Conservation (phyloP, 2,797 vertebrate genomes). For the Argyrosomus regius region DNA sequence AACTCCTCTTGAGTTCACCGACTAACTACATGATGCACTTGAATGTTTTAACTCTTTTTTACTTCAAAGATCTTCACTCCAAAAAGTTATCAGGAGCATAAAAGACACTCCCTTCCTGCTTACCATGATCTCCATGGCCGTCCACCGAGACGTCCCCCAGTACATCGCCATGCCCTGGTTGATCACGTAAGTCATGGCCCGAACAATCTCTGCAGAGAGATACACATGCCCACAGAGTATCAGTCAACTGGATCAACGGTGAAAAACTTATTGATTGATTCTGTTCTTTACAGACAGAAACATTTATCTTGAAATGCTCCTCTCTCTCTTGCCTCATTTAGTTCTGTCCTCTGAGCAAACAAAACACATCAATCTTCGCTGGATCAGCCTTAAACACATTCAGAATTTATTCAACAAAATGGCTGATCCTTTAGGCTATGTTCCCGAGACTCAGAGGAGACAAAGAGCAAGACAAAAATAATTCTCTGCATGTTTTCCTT, state of each 20-base stretch:
- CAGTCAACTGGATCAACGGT: not conserved
- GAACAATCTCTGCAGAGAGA: slow-evolving; percentile 91
- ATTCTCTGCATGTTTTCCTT: not conserved
- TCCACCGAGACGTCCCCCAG: slow-evolving; percentile 99
- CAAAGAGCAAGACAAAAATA: not conserved
- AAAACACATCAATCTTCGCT: not conserved
- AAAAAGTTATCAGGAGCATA: not conserved
- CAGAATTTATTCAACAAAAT: slow-evolving; percentile 8
- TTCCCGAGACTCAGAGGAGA: not conserved
- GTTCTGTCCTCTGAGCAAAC: not conserved
- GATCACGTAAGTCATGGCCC: slow-evolving; percentile 98
- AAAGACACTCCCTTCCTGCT: slow-evolving; percentile 24
- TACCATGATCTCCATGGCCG: slow-evolving; percentile 99
- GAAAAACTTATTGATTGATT: not conserved
- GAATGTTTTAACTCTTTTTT: not conserved
- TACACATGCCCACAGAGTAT: not conserved
- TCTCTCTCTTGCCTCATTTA: not conserved
- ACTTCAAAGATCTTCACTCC: not conserved
- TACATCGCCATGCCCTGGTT: slow-evolving; percentile 99
- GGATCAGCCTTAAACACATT: not conserved
- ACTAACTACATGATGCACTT: not conserved
- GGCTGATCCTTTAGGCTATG: not conserved
- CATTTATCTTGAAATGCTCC: not conserved
- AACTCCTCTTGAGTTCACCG: too few species aligned
- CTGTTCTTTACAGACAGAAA: not conserved